These are phyloP conservation scores for Blennius ocellaris DNA, from an alignment of 2,113 vertebrate genomes.

Conservation along the genomic window DNA sequence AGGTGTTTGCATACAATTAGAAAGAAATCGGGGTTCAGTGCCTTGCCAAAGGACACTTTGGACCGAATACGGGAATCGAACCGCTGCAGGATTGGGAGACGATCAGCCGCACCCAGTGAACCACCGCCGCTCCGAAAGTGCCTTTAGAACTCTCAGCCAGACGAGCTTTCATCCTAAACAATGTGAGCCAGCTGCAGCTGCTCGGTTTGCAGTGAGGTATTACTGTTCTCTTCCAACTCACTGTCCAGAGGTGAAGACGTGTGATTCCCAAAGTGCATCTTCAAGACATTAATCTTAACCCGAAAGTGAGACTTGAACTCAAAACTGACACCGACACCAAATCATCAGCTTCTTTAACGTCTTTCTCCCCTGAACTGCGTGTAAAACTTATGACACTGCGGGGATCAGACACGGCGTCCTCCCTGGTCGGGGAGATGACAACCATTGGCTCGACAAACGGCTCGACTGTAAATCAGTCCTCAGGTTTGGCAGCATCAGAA, in stretches of 20 bases:
- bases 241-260: not conserved
- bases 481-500: not conserved
- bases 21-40: no score
- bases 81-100: no score
- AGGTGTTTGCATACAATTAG: no score
- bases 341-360: no score
- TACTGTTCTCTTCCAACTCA: not conserved
- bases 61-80: no score
- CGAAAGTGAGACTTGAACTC: no score
- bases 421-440: not conserved
- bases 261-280: not conserved
- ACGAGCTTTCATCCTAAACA: not conserved
- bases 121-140: not conserved
- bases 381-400: not conserved
- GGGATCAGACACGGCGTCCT: not conserved
- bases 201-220: not conserved
- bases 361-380: not conserved
- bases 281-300: not conserved
- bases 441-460: not conserved
- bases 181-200: not conserved
- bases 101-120: no score
- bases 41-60: no score
- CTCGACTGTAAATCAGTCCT: not conserved
- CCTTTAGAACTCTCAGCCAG: not conserved
- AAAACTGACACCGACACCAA: not conserved